phyloP scores from a whole-genome alignment of 30 jellyfish, hydroid and myxozoan species.

The Sanderia malayensis region DNA sequence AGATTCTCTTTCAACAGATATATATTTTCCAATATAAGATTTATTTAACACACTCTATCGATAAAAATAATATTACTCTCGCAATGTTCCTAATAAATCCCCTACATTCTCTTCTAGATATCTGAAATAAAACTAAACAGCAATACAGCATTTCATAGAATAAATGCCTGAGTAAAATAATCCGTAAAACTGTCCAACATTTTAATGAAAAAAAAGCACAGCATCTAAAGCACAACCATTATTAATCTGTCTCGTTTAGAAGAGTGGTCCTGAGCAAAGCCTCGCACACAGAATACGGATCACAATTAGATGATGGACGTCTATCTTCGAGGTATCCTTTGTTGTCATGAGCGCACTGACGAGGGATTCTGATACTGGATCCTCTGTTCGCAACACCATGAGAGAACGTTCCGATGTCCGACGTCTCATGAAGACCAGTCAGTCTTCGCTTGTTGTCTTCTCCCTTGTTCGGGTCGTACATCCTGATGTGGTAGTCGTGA shows the following conservation, averaged over 20 bases:
- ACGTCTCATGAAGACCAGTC: constrained; percentile 78
- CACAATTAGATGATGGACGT: constrained; percentile 81
- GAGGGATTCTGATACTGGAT: constrained; percentile 70
- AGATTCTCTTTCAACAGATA: too few relatives aligned
- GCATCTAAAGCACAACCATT: too few relatives aligned
- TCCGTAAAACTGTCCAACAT: too few relatives aligned
- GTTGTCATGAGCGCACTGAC: constrained; percentile 69
- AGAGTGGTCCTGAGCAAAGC: constrained; percentile 65
- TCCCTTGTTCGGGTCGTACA: constrained; percentile 81
- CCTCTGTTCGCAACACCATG: constrained; percentile 78
- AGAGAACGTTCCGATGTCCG: constrained; percentile 56
- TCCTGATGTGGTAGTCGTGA: constrained; percentile 67
- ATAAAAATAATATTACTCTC: too few relatives aligned
- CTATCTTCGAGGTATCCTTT: constrained; percentile 82
- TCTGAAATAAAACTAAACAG: too few relatives aligned
- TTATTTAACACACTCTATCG: too few relatives aligned
- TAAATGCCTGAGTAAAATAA: too few relatives aligned
- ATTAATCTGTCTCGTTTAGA: constrained; percentile 47
- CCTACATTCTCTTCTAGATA: too few relatives aligned
- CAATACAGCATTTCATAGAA: too few relatives aligned
- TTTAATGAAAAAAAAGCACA: too few relatives aligned
- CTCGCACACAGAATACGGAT: constrained; percentile 72
- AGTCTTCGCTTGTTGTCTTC: constrained; percentile 72
- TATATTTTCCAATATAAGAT: too few relatives aligned
- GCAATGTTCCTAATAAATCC: too few relatives aligned